Percentiles rank a stretch among this genome's conserved stretches.
These are phyloP conservation scores for Pardalotus punctatus DNA, from an alignment of 2,113 vertebrate species.

Conservation along the genomic window DNA sequence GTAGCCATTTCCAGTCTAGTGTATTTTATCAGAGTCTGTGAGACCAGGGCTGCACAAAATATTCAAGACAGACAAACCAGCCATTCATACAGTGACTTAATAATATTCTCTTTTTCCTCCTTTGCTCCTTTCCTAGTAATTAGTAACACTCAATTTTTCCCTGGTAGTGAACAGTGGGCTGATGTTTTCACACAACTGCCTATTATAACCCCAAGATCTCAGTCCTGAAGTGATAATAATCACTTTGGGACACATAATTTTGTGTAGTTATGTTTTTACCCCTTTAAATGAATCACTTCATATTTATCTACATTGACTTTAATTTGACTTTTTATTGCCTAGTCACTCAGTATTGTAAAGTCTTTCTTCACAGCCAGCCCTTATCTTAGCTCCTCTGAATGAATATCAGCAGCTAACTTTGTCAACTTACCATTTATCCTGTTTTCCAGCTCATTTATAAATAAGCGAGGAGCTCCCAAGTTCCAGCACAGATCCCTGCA, in stretches of 20 bases:
- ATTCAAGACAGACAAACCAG: not conserved
- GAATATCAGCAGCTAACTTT: not conserved
- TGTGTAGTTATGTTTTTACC: not conserved
- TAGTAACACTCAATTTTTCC: not conserved
- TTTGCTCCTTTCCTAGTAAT: not conserved
- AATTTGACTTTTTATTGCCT: constrained; percentile 7
- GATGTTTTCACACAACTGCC: not conserved
- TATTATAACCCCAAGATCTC: constrained; percentile 7
- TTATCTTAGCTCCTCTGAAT: not conserved
- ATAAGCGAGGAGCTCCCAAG: constrained; percentile 2
- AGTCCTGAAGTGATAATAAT: not conserved
- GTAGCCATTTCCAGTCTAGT: not conserved
- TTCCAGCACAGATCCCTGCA: constrained; percentile 64
- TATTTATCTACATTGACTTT: not conserved
- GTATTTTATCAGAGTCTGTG: not conserved
- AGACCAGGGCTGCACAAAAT: not conserved
- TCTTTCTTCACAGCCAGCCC: not conserved
- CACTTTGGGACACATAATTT: not conserved
- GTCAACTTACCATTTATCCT: constrained; percentile 34
- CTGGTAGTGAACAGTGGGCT: not conserved
- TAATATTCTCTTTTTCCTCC: not conserved
- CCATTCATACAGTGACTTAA: not conserved
- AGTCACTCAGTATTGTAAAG: not conserved
- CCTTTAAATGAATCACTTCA: not conserved
- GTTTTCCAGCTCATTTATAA: constrained; percentile 56